These are phyloP conservation scores for Eulithis prunata DNA, from an alignment of 2,888 invertebrate species.

Conservation along the genomic window DNA sequence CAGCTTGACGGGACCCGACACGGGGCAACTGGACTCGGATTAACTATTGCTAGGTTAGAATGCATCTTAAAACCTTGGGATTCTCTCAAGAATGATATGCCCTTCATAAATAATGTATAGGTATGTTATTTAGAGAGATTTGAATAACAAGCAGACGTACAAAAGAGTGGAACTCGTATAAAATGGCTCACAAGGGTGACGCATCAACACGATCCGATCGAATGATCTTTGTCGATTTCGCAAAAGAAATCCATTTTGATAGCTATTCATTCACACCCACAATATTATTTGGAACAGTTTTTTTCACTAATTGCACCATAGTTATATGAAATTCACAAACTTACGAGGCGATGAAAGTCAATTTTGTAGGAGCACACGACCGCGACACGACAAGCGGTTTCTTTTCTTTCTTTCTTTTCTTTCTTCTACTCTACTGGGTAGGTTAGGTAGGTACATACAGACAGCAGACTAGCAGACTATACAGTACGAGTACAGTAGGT, in stretches of 20 bases:
- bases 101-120: neutral
- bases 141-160: slow-evolving; percentile 27
- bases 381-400: slow-evolving; percentile 75
- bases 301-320: slow-evolving; percentile 66
- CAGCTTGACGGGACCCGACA: neutral
- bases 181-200: slow-evolving; percentile 83
- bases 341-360: slow-evolving; percentile 83
- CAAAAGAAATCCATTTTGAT: slow-evolving; percentile 42
- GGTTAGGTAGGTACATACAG: too few relatives aligned
- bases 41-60: slow-evolving; percentile 29
- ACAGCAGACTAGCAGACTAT: too few relatives aligned
- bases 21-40: slow-evolving; percentile 8
- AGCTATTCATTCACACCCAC: slow-evolving; percentile 45
- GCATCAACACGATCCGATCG: slow-evolving; percentile 82
- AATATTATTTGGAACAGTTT: slow-evolving; percentile 36
- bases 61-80: slow-evolving; percentile 7
- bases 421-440: too few relatives aligned
- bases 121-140: slow-evolving; percentile 4
- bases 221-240: slow-evolving; percentile 67
- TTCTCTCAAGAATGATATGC: neutral
- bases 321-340: slow-evolving; percentile 73
- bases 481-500: too few relatives aligned
- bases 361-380: slow-evolving; percentile 78
- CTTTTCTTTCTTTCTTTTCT: slow-evolving; percentile 40
- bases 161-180: slow-evolving; percentile 66